phyloP scores from a whole-genome alignment of 2,797 vertebrate species.

The Gouania willdenowi region DNA sequence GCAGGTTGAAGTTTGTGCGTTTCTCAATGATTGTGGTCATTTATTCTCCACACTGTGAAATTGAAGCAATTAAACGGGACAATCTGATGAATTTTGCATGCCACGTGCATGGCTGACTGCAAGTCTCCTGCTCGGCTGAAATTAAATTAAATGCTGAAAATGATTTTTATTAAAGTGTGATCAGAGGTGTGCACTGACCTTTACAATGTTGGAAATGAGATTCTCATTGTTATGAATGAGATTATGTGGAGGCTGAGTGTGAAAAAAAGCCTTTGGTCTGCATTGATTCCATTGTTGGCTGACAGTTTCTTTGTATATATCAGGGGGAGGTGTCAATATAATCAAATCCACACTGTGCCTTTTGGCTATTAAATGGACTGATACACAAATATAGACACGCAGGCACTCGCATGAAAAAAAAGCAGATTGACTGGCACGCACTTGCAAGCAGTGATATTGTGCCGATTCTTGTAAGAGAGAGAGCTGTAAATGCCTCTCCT shows the following conservation, averaged over 20 bases:
- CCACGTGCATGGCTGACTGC: constrained; percentile 55
- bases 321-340: constrained; percentile 68
- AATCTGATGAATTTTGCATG: constrained; percentile 69
- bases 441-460: constrained; percentile 52
- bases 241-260: constrained; percentile 64
- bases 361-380: constrained; percentile 68
- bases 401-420: constrained; percentile 55
- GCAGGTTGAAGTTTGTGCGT: constrained; percentile 25
- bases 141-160: constrained; percentile 79
- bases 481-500: constrained; percentile 61
- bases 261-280: constrained; percentile 39
- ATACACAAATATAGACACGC: constrained; percentile 64
- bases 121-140: constrained; percentile 69
- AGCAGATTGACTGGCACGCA: constrained; percentile 53
- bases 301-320: constrained; percentile 65
- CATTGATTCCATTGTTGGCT: constrained; percentile 65
- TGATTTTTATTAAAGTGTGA: constrained; percentile 81
- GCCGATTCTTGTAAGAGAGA: constrained; percentile 68
- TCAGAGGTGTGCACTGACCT: constrained; percentile 80
- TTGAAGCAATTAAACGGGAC: constrained; percentile 74
- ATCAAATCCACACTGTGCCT: constrained; percentile 72
- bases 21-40: constrained; percentile 42
- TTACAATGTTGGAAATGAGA: constrained; percentile 79
- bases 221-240: constrained; percentile 78
- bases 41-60: constrained; percentile 69